phyloP scores from a whole-genome alignment of 2,797 vertebrate species.

The Glossophaga mutica region DNA sequence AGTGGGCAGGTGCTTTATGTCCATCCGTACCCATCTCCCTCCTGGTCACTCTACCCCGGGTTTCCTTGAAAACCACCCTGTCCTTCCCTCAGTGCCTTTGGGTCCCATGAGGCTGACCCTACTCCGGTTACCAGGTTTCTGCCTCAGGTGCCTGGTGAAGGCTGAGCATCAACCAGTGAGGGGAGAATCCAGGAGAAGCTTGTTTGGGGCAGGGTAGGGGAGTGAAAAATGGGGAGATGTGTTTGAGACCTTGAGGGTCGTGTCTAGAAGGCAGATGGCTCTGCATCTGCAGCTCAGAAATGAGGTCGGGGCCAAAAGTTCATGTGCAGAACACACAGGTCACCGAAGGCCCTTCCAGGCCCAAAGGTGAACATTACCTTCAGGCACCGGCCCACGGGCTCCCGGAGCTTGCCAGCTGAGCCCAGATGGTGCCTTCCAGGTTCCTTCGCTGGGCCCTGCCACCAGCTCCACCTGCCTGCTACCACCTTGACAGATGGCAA shows the following conservation, averaged over 20 bases:
- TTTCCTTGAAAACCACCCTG: background rate
- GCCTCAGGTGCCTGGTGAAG: background rate
- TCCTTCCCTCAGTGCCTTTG: background rate
- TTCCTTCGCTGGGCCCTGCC: background rate
- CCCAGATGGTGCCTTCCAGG: background rate
- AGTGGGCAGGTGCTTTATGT: background rate
- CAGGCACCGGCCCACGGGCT: background rate
- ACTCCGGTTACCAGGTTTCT: background rate
- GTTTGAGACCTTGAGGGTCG: background rate
- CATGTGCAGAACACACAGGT: rapidly evolving
- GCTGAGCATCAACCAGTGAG: background rate
- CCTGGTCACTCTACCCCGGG: background rate
- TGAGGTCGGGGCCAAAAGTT: background rate
- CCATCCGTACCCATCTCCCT: background rate
- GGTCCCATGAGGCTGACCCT: background rate
- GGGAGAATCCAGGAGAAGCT: background rate
- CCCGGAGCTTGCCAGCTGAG: background rate
- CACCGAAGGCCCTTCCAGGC: background rate
- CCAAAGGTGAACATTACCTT: background rate
- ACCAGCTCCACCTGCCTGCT: background rate
- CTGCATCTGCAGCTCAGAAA: background rate
- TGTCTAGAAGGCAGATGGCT: background rate
- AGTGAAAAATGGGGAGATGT: background rate
- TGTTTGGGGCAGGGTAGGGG: background rate
- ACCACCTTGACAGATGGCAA: background rate